Conservation (phyloP, 2,888 invertebrate genomes). For the Mechanitis messenoides region DNA sequence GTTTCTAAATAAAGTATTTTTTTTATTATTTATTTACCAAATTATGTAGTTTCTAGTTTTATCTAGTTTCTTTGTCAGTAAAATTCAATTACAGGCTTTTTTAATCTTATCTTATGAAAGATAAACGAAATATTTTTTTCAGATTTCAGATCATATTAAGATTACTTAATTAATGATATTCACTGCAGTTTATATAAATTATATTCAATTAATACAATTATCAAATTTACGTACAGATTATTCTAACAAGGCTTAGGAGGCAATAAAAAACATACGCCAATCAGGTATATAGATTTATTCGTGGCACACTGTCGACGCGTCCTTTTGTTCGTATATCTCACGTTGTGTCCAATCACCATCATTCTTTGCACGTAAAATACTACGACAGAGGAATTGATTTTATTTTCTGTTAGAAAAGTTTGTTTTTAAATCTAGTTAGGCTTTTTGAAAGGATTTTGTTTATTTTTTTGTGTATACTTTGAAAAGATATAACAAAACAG, state of each 20-base stretch:
- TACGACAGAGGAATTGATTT: constrained; percentile 5
- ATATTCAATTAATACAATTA: too few species aligned
- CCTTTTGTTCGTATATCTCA: constrained; percentile 4
- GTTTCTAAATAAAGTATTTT: not conserved
- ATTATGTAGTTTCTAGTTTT: too few species aligned
- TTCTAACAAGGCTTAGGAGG: not conserved
- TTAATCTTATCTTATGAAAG: too few species aligned
- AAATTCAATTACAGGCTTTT: too few species aligned
- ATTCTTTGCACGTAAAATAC: constrained; percentile 4
- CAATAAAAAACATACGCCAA: not conserved
- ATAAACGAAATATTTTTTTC: too few species aligned
- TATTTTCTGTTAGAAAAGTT: constrained; percentile 1
- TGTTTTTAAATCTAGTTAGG: constrained; percentile 1
- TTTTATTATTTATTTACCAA: too few species aligned
- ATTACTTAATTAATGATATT: not conserved
- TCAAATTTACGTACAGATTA: too few species aligned
- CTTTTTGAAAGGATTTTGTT: not conserved
- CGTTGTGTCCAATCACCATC: constrained; percentile 7
- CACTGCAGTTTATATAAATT: not conserved
- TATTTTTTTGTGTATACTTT: not conserved
- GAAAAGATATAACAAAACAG: not conserved
- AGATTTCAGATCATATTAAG: too few species aligned
- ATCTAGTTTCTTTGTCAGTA: too few species aligned
- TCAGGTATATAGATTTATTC: constrained; percentile 4
- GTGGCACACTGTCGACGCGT: not conserved